Conservation (phyloP, 2,888 invertebrate species). For the Hydrotaea cyrtoneurina region DNA sequence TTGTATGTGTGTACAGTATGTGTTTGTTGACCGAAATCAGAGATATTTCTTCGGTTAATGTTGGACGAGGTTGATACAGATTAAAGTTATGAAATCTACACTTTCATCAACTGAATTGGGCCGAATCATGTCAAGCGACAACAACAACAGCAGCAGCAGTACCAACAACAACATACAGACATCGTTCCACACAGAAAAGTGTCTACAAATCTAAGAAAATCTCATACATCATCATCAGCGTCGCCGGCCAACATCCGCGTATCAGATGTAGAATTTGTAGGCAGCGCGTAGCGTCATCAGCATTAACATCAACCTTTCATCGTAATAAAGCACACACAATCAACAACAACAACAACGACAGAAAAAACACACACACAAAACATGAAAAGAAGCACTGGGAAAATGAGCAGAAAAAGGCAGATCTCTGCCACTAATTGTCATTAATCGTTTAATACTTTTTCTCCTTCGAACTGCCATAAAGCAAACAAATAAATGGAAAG, state of each 20-base stretch:
- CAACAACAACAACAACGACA: neutral
- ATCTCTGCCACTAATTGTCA: slow-evolving; percentile 40
- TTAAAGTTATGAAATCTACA: slow-evolving; percentile 29
- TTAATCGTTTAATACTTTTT: slow-evolving; percentile 47
- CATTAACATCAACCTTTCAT: slow-evolving; percentile 11
- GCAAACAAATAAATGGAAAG: slow-evolving; percentile 20
- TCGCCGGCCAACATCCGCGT: neutral
- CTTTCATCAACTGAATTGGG: slow-evolving; percentile 33
- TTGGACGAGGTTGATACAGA: slow-evolving; percentile 4
- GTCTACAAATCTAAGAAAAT: slow-evolving; percentile 25
- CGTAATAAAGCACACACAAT: slow-evolving; percentile 12
- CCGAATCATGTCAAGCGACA: slow-evolving; percentile 5
- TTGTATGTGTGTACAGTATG: neutral
- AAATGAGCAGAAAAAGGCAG: neutral
- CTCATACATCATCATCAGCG: slow-evolving; percentile 21
- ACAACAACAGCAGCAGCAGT: neutral
- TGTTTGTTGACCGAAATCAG: neutral
- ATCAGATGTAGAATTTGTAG: neutral
- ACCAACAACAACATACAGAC: neutral
- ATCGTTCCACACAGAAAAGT: neutral
- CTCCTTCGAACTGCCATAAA: slow-evolving; percentile 5
- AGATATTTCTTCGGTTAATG: slow-evolving; percentile 22
- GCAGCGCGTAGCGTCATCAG: neutral
- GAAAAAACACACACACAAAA: neutral
- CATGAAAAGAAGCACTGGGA: neutral